Base-by-base conservation (phyloP, 1,140 invertebrate genomes). In the Drosophila azteca region DNA sequence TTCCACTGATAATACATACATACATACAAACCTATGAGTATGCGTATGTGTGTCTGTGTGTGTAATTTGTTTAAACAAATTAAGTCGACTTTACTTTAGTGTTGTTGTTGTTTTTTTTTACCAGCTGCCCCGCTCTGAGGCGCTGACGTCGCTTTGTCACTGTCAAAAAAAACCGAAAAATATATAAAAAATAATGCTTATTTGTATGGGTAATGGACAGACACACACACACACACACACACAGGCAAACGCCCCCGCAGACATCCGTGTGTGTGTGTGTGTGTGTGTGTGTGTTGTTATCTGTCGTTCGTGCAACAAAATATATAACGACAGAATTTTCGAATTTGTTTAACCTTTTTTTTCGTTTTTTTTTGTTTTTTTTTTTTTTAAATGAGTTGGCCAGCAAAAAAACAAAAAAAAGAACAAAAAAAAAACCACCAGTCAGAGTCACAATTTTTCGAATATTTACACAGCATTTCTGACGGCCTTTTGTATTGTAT, bases 51-150 rank as follows among this genome's bases (percentile, higher is more conserved):
- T 50, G 46, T n/a, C n/a, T 39, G 39, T 9, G 49, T 58, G 51
- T 41, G 83, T 88, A 87, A 87, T 87, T 87, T 87, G 83, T 87
- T 87, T 87, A 87, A 87, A 87, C 83, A 87, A 87, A 87, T 87
- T 87, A 87, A 79, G 81, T 81, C 78, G 71, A 58, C 44, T 69
- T 69, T 63, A 68, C 55, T 68, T 68, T 26, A 35, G 44, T 68
- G 63, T 69, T 29, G 8, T 17, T 35, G n/a, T n/a, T n/a, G n/a
- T n/a, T 68, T 66, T 68, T 68, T 31, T 7, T 31, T 31, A 11
- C 35, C 35, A 39, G 35, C 44, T 22, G 44, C 45, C 39, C 22
- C 48, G 39, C 48, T 15, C 31, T 26, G 41, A 44, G 46, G 39
- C 49, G 35, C 82, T 85, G 78, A 85, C 82, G 82, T 87, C 82